Percentiles rank a stretch among this genome's conserved stretches.
phyloP scores from a whole-genome alignment of 1,140 invertebrate genomes.

The Bombus cullumanus region DNA sequence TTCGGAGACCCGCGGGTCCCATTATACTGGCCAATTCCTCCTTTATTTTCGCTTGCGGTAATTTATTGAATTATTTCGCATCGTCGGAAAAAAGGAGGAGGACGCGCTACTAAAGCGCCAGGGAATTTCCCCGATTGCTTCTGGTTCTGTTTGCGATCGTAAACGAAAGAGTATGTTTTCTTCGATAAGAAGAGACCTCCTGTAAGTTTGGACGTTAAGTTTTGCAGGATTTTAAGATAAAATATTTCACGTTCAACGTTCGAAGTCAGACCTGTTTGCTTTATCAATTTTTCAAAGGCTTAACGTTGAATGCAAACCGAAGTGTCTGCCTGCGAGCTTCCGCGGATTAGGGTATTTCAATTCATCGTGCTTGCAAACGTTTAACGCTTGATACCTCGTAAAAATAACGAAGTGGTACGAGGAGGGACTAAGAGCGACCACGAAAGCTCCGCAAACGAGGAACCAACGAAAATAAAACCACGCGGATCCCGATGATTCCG shows the following conservation, averaged over 20 bases:
- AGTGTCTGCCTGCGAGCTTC: not conserved
- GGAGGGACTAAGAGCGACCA: too few relatives aligned
- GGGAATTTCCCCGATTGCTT: not conserved
- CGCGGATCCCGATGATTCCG: not conserved
- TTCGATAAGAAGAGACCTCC: not conserved
- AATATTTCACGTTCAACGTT: not conserved
- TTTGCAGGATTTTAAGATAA: not conserved
- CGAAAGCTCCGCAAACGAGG: not conserved
- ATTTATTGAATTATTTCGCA: constrained; percentile 46
- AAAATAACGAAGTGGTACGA: not conserved
- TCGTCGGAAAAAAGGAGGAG: not conserved
- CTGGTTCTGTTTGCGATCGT: not conserved
- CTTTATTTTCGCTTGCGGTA: constrained; percentile 45
- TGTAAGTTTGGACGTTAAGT: not conserved
- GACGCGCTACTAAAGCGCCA: not conserved
- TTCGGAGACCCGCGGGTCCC: constrained; percentile 54
- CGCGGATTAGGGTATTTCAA: not conserved
- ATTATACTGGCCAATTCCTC: constrained; percentile 62
- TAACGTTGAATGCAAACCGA: not conserved
- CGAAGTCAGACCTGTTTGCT: not conserved
- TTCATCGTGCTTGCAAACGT: not conserved
- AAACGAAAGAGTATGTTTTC: too few relatives aligned
- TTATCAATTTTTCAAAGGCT: not conserved
- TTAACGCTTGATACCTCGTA: not conserved
- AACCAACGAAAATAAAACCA: not conserved